phyloP scores from a whole-genome alignment of 1,140 invertebrate species.

The Eriocheir sinensis region DNA sequence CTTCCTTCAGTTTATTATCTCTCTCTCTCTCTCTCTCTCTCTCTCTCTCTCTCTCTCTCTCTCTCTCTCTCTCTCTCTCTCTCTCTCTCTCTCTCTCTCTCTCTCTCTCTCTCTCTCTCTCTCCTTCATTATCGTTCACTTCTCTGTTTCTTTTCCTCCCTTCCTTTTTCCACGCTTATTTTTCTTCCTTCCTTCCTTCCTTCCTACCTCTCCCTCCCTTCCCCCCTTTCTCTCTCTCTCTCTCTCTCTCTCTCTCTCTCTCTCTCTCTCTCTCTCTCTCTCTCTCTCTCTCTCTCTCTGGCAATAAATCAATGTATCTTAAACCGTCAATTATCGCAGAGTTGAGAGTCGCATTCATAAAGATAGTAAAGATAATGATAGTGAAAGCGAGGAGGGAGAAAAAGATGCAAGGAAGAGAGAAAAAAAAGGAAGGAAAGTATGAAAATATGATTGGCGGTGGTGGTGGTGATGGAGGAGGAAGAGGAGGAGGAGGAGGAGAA shows the following conservation, averaged over 20 bases:
- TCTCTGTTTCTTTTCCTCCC: neutral
- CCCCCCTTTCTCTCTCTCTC: neutral
- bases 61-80: too few species aligned
- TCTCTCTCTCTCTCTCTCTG: constrained; percentile 2
- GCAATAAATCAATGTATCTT: neutral
- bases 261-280: neutral
- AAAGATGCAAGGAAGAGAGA: neutral
- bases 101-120: too few species aligned
- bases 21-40: too few species aligned
- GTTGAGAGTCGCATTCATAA: neutral
- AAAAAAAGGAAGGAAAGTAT: neutral
- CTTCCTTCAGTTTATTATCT: too few species aligned
- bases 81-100: too few species aligned
- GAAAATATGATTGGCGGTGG: neutral
- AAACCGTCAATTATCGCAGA: neutral
- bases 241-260: constrained; percentile 22
- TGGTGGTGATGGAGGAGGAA: neutral
- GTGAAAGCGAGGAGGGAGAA: neutral
- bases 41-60: too few species aligned
- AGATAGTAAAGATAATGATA: constrained; percentile 26
- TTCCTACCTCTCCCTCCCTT: neutral
- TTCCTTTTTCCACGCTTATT: neutral
- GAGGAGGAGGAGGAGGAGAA: neutral
- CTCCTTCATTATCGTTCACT: neutral
- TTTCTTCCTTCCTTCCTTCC: neutral